These are phyloP conservation scores for Spialia ferax DNA, from an alignment of 2,888 invertebrate genomes.

Conservation along the genomic window DNA sequence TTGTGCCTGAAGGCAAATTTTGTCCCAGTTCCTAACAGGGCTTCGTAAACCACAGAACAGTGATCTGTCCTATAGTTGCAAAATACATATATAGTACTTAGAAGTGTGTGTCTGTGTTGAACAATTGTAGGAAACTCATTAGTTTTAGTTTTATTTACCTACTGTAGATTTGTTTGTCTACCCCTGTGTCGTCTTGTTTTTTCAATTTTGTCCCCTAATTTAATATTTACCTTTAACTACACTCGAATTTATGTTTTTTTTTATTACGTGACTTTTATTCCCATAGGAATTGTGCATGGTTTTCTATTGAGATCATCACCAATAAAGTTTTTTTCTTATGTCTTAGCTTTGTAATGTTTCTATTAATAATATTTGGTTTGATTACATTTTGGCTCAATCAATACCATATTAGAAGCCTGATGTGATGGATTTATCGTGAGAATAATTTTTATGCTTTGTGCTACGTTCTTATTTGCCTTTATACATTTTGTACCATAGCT, in stretches of 20 bases:
- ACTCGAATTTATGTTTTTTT: conserved; percentile 13
- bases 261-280: conserved; percentile 25
- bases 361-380: conserved; percentile 55
- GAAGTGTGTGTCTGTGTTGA: conserved; percentile 58
- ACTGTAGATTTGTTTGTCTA: conserved; percentile 66
- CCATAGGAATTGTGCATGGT: conserved; percentile 45
- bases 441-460: conserved; percentile 69
- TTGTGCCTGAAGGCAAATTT: conserved; percentile 64
- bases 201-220: conserved; percentile 46
- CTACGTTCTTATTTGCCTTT: conserved; percentile 69
- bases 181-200: conserved; percentile 62
- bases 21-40: conserved; percentile 70
- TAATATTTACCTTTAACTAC: conserved; percentile 49
- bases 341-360: conserved; percentile 30
- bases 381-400: conserved; percentile 83
- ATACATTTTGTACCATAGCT: conserved; percentile 54
- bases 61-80: conserved; percentile 86
- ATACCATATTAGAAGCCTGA: conserved; percentile 74
- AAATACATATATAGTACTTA: conserved; percentile 66
- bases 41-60: conserved; percentile 79
- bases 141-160: conserved; percentile 63
- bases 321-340: conserved; percentile 24
- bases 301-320: conserved; percentile 48
- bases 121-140: conserved; percentile 59
- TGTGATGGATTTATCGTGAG: conserved; percentile 53